Evolutionary conservation across 1,140 invertebrate species (phyloP).

Genomic region (Cyclina sinensis): DNA sequence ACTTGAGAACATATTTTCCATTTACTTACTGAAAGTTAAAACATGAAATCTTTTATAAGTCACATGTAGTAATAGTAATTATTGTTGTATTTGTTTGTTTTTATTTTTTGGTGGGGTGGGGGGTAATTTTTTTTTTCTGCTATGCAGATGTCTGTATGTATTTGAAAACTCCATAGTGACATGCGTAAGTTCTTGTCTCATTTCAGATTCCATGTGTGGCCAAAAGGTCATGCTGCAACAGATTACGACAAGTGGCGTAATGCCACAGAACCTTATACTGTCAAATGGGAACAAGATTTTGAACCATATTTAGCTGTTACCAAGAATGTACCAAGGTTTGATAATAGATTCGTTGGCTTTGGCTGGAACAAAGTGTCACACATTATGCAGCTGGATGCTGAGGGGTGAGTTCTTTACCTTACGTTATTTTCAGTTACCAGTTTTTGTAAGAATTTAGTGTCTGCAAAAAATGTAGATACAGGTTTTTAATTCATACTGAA

Average conservation of each 20-base stretch:
- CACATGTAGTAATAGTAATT: too few species aligned
- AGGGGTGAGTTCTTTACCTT: conserved; percentile 87
- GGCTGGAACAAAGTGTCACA: conserved; percentile 99
- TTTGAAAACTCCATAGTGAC: too few species aligned
- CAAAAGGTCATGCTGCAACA: conserved; percentile 94
- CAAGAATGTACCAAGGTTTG: conserved; percentile 93
- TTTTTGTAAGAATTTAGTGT: too few species aligned
- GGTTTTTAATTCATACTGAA: too few species aligned
- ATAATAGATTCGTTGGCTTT: conserved; percentile 96
- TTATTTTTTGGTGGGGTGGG: too few species aligned
- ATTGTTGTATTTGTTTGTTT: too few species aligned
- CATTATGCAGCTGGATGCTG: conserved; percentile 95
- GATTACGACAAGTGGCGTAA: conserved; percentile 95
- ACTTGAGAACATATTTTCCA: too few species aligned
- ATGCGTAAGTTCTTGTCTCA: too few species aligned
- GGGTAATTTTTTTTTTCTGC: too few species aligned
- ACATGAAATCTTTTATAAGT: too few species aligned
- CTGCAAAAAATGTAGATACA: background rate
- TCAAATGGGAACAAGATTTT: conserved; percentile 88
- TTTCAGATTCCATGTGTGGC: conserved; percentile 88
- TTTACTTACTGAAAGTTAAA: too few species aligned
- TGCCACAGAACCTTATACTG: conserved; percentile 93
- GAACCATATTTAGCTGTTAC: conserved; percentile 96
- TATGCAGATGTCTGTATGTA: too few species aligned
- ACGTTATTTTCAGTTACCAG: background rate